Conservation (phyloP, 1,140 invertebrate species). For the Eulimnadia texana region DNA sequence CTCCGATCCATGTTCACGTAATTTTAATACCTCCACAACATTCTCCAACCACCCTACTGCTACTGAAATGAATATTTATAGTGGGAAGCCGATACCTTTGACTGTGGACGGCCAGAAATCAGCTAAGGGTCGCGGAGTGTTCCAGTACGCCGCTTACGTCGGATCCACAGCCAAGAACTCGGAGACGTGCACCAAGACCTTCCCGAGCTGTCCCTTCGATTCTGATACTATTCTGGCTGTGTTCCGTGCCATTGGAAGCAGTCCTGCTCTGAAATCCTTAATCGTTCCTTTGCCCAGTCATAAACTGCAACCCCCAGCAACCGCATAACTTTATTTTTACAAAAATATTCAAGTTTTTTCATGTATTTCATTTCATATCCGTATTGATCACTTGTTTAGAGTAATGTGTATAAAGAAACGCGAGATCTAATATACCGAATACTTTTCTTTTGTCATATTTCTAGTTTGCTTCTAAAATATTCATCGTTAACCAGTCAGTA, state of each 20-base stretch:
- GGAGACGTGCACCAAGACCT: constrained; percentile 12
- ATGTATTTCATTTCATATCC: too few relatives aligned
- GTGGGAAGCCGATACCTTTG: constrained; percentile 12
- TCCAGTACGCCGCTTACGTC: constrained; percentile 14
- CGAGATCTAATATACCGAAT: too few relatives aligned
- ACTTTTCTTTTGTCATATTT: too few relatives aligned
- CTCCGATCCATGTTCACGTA: constrained; percentile 15
- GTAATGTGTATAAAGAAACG: too few relatives aligned
- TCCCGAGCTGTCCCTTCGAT: constrained; percentile 12
- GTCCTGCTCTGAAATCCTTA: constrained; percentile 11
- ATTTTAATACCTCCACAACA: background rate
- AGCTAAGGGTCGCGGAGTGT: constrained; percentile 11
- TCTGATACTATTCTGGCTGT: constrained; percentile 11
- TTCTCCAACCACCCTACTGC: background rate
- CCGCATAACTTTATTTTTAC: too few relatives aligned
- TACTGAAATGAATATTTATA: background rate
- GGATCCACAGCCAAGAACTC: constrained; percentile 13
- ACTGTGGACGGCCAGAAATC: constrained; percentile 8
- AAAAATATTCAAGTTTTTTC: too few relatives aligned
- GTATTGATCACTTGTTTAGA: too few relatives aligned
- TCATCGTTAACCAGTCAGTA: too few relatives aligned
- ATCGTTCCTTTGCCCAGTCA: constrained; percentile 7
- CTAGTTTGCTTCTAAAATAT: too few relatives aligned
- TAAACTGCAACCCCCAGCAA: constrained; percentile 5
- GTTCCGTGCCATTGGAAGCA: constrained; percentile 13